A percentile compares a stretch with the other conserved stretches of the same genome.
Evolutionary conservation across 2,888 invertebrate species (phyloP).

Genomic region (Hipparchia semele): DNA sequence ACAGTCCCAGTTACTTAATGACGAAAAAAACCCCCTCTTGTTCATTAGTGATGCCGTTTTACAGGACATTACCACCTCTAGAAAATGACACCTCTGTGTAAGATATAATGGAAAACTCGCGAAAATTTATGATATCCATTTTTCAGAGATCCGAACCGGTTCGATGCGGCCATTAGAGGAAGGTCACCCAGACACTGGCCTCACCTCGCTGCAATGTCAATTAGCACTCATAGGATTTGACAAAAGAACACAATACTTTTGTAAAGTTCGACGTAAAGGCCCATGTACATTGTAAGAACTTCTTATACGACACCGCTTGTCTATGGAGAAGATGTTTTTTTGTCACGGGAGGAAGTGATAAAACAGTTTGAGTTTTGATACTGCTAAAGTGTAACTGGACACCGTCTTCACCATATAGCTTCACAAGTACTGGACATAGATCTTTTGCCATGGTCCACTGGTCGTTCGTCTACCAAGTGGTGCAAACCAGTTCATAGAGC

Average conservation of each 20-base stretch:
- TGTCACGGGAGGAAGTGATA: neutral
- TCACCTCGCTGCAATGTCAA: constrained; percentile 64
- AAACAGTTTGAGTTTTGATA: too few relatives aligned
- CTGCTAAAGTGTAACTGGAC: too few relatives aligned
- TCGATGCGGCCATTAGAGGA: constrained; percentile 24
- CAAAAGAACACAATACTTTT: constrained; percentile 40
- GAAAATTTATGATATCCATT: constrained; percentile 27
- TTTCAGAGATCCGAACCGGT: constrained; percentile 18
- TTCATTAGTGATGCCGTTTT: too few relatives aligned
- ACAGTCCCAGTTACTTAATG: too few relatives aligned
- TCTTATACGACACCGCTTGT: neutral
- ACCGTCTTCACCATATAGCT: too few relatives aligned
- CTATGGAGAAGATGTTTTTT: neutral
- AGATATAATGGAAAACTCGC: constrained; percentile 26
- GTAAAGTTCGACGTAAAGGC: neutral
- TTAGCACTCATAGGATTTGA: constrained; percentile 53
- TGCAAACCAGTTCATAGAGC: too few relatives aligned
- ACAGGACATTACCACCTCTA: too few relatives aligned
- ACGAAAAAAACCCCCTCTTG: too few relatives aligned
- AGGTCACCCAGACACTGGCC: constrained; percentile 65
- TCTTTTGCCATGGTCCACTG: too few relatives aligned
- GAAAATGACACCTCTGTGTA: constrained; percentile 11
- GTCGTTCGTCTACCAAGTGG: too few relatives aligned
- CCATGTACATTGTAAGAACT: neutral
- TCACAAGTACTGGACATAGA: too few relatives aligned